Evolutionary conservation across 2,113 vertebrate genomes (phyloP).

Genomic region (Cichladusa arquata): DNA sequence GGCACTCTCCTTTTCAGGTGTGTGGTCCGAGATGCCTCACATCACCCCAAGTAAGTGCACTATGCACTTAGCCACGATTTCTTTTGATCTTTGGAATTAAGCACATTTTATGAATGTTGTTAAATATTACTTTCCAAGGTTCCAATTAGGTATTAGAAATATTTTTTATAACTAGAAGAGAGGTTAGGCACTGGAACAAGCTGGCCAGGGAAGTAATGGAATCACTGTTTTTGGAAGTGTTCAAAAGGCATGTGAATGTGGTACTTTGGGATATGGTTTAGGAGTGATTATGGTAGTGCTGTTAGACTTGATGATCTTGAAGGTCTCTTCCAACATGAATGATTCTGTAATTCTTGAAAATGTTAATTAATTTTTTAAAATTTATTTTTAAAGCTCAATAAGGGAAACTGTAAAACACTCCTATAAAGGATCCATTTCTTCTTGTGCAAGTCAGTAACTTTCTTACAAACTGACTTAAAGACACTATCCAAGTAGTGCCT

Average conservation of each 20-base stretch:
- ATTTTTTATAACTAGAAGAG: not conserved
- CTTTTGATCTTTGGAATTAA: not conserved
- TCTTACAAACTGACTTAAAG: not conserved
- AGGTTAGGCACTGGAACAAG: not conserved
- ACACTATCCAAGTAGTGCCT: not conserved
- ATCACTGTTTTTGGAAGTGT: not conserved
- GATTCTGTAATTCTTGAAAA: not conserved
- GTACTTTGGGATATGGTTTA: not conserved
- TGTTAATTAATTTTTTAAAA: not conserved
- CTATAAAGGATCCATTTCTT: not conserved
- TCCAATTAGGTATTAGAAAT: not conserved
- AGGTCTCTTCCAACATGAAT: not conserved
- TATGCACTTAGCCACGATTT: not conserved
- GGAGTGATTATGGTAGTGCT: not conserved
- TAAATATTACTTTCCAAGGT: not conserved
- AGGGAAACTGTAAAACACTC: not conserved
- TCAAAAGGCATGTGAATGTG: not conserved
- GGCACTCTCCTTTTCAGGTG: not conserved
- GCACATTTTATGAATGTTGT: not conserved
- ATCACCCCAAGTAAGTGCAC: not conserved
- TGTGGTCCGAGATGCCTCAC: not conserved
- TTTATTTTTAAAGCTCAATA: not conserved
- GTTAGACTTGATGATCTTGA: not conserved
- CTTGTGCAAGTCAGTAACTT: not conserved
- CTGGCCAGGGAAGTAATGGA: not conserved